These are phyloP conservation scores for Pterocles burchelli DNA, from an alignment of 2,113 vertebrate species.

Conservation along the genomic window DNA sequence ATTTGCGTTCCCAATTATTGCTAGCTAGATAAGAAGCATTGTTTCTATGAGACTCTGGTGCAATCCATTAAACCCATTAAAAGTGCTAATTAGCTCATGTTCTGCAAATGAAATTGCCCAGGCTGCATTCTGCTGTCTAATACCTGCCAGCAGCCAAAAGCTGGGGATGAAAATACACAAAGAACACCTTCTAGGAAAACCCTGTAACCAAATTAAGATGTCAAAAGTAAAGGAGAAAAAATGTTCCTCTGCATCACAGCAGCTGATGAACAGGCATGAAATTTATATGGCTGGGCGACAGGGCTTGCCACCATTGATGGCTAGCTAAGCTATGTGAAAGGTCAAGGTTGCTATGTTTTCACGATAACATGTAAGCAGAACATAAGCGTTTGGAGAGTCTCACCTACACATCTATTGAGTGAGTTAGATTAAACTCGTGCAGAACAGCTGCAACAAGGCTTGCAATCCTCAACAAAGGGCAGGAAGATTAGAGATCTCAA, in stretches of 20 bases:
- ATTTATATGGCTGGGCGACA: slow-evolving; percentile 42
- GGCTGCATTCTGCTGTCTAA: not conserved
- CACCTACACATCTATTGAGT: slow-evolving; percentile 45
- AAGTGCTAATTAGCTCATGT: slow-evolving; percentile 47
- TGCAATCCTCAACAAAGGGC: slow-evolving; percentile 52
- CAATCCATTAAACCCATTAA: slow-evolving; percentile 43
- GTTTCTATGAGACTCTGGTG: not conserved
- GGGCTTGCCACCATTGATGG: slow-evolving; percentile 55
- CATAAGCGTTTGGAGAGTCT: slow-evolving; percentile 53
- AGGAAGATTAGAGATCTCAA: slow-evolving; percentile 56
- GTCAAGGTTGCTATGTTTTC: slow-evolving; percentile 67
- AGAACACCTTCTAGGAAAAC: slow-evolving; percentile 24
- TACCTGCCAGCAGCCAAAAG: not conserved
- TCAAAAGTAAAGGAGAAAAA: slow-evolving; percentile 48
- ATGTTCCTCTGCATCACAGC: slow-evolving; percentile 3
- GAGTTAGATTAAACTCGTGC: slow-evolving; percentile 53
- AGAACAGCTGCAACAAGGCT: slow-evolving; percentile 58
- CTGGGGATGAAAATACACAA: not conserved
- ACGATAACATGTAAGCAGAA: slow-evolving; percentile 59
- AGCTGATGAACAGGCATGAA: slow-evolving; percentile 66
- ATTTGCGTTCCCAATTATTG: not conserved
- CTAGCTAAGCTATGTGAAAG: slow-evolving; percentile 54
- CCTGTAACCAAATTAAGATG: slow-evolving; percentile 40
- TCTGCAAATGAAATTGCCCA: slow-evolving; percentile 3
- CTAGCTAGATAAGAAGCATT: slow-evolving; percentile 2